phyloP scores from a whole-genome alignment of 2,888 invertebrate genomes.

The Trichogramma dendrolimi region DNA sequence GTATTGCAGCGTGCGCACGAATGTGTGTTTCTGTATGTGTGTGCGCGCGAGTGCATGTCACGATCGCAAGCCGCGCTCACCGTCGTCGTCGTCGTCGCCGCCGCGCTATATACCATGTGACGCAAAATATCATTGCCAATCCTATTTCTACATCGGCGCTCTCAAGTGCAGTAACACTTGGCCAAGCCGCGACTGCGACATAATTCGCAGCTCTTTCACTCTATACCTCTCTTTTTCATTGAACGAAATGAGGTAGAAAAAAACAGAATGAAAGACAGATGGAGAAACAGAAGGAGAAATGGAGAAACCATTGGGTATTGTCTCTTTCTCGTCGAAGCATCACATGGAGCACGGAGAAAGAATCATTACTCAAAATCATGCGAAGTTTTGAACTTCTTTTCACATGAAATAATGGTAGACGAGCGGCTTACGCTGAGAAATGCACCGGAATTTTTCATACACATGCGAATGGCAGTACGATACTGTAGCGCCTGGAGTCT shows the following conservation, averaged over 20 bases:
- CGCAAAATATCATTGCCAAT: no score
- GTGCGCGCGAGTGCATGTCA: constrained; percentile 6
- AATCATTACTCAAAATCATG: constrained; percentile 21
- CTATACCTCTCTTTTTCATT: not conserved
- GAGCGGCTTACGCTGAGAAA: no score
- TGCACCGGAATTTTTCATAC: no score
- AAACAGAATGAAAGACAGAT: not conserved
- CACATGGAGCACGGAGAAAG: not conserved
- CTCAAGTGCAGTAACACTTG: constrained; percentile 1
- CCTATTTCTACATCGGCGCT: not conserved
- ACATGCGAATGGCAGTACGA: no score
- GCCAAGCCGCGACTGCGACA: constrained; percentile 2
- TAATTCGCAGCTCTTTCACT: not conserved
- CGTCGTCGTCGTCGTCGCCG: not conserved
- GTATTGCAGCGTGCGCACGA: constrained; percentile 1
- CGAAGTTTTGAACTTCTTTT: constrained; percentile 10
- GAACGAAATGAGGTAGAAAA: not conserved
- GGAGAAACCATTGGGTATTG: no score
- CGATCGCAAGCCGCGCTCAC: constrained; percentile 3
- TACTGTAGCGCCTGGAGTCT: no score
- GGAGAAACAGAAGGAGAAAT: no score
- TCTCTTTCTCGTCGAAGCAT: not conserved
- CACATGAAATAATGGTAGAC: no score
- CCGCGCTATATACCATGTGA: no score
- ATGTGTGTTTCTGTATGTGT: constrained; percentile 7